These are phyloP conservation scores for Electrophaes corylata DNA, from an alignment of 2,888 invertebrate species.

Conservation along the genomic window DNA sequence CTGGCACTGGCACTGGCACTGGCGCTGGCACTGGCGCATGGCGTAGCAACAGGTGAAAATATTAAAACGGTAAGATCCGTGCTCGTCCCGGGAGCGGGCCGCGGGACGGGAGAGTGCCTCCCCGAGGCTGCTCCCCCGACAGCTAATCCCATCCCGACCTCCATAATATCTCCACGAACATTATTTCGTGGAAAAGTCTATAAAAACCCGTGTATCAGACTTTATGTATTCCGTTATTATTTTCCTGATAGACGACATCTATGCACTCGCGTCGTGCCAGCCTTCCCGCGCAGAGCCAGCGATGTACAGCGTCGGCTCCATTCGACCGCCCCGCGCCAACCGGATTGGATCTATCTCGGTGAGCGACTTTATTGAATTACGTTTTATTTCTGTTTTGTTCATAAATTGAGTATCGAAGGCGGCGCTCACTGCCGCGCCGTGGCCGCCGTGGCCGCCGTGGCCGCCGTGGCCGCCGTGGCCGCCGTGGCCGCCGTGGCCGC, in stretches of 20 bases:
- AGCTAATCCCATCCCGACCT: neutral
- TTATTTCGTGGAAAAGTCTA: neutral
- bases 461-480: too few species aligned
- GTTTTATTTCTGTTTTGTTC: conserved; percentile 26
- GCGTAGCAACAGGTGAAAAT: neutral
- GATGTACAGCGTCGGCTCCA: conserved; percentile 5
- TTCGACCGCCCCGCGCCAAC: conserved; percentile 12
- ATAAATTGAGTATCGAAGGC: conserved; percentile 17
- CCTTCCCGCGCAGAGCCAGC: neutral
- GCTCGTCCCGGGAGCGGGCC: too few species aligned
- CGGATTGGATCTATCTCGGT: conserved; percentile 3
- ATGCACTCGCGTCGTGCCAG: neutral
- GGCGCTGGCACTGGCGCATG: too few species aligned
- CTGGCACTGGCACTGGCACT: too few species aligned
- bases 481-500: too few species aligned
- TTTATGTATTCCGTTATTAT: conserved; percentile 11
- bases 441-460: too few species aligned
- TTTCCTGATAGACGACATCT: neutral
- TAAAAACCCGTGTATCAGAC: neutral
- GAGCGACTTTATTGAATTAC: conserved; percentile 21
- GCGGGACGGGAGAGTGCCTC: too few species aligned
- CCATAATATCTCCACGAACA: neutral
- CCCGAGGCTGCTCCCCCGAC: too few species aligned
- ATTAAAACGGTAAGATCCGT: too few species aligned
- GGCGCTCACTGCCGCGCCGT: neutral